Percentiles rank a stretch among this genome's conserved stretches.
These are phyloP conservation scores for Gavialis gangeticus DNA, from an alignment of 2,113 vertebrate genomes.

Conservation along the genomic window DNA sequence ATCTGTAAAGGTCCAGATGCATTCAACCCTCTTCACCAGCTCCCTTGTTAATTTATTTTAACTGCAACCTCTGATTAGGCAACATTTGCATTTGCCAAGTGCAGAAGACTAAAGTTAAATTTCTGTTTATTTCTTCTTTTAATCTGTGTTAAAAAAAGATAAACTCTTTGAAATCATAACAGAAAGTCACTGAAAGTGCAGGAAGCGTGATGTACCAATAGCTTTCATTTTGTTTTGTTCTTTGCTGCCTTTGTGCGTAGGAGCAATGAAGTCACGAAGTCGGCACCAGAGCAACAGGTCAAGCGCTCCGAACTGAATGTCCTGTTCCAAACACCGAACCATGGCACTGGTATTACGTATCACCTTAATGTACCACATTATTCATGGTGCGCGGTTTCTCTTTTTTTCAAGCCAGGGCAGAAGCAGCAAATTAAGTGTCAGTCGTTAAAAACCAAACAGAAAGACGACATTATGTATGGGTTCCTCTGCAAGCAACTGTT, in stretches of 20 bases:
- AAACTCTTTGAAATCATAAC: not conserved
- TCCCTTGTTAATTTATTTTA: not conserved
- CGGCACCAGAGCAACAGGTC: not conserved
- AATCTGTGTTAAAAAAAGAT: not conserved
- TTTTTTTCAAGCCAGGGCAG: not conserved
- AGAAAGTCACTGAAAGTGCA: not conserved
- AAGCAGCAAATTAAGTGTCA: constrained; percentile 1
- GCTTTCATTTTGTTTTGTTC: not conserved
- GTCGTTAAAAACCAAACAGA: constrained; percentile 37
- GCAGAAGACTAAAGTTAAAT: not conserved
- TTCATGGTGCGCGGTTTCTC: not conserved
- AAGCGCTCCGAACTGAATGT: not conserved
- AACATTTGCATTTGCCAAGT: not conserved
- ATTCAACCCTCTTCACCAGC: constrained; percentile 14
- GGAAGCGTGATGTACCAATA: not conserved
- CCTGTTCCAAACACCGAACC: not conserved
- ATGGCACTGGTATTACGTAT: accelerated
- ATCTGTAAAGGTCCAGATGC: constrained; percentile 19
- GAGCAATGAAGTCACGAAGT: not conserved
- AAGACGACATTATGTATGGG: not conserved
- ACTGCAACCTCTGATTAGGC: not conserved
- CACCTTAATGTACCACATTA: not conserved
- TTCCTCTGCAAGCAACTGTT: constrained; percentile 49
- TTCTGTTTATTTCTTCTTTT: not conserved
- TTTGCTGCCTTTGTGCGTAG: not conserved